These are phyloP conservation scores for Girardia tigrina DNA, from an alignment of 2,888 invertebrate genomes.

Conservation along the genomic window DNA sequence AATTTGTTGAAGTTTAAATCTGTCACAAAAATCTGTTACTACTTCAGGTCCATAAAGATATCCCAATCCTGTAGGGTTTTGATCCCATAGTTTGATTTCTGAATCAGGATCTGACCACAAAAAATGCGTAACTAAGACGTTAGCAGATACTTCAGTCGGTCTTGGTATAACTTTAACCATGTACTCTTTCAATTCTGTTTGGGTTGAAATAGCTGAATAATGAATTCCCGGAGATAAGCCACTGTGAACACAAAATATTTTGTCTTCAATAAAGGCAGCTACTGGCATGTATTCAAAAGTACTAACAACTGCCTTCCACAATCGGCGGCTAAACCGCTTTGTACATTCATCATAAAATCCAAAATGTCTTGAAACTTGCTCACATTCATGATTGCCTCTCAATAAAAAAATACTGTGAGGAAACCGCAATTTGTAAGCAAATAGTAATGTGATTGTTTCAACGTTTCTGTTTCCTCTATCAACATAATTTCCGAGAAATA, in stretches of 20 bases:
- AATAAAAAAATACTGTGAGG: slow-evolving; percentile 23
- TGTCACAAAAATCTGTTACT: slow-evolving; percentile 24
- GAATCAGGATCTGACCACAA: slow-evolving; percentile 29
- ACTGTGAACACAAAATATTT: slow-evolving; percentile 27
- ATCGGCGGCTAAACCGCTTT: neutral
- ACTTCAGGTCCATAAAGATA: slow-evolving; percentile 27
- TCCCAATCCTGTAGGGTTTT: slow-evolving; percentile 26
- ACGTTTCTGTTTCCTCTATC: slow-evolving; percentile 21
- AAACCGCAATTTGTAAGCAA: slow-evolving; percentile 28
- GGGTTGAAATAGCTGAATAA: slow-evolving; percentile 7
- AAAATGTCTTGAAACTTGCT: slow-evolving; percentile 20
- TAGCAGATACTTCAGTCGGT: slow-evolving; percentile 16
- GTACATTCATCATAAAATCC: slow-evolving; percentile 30
- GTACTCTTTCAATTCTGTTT: slow-evolving; percentile 17
- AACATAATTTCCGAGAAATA: slow-evolving; percentile 32
- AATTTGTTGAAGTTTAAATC: slow-evolving; percentile 25
- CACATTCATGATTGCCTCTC: slow-evolving; percentile 25
- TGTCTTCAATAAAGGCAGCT: slow-evolving; percentile 27
- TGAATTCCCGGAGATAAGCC: slow-evolving; percentile 29
- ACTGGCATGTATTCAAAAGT: slow-evolving; percentile 29
- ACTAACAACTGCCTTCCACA: slow-evolving; percentile 21
- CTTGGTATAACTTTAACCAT: slow-evolving; percentile 21
- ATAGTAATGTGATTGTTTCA: slow-evolving; percentile 24
- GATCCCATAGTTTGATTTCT: slow-evolving; percentile 24
- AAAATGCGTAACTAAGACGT: slow-evolving; percentile 15